Evolutionary conservation across 2,888 invertebrate genomes (phyloP), one percentile per base, ranked within the genome.

Genomic region (Melieria picta): DNA sequence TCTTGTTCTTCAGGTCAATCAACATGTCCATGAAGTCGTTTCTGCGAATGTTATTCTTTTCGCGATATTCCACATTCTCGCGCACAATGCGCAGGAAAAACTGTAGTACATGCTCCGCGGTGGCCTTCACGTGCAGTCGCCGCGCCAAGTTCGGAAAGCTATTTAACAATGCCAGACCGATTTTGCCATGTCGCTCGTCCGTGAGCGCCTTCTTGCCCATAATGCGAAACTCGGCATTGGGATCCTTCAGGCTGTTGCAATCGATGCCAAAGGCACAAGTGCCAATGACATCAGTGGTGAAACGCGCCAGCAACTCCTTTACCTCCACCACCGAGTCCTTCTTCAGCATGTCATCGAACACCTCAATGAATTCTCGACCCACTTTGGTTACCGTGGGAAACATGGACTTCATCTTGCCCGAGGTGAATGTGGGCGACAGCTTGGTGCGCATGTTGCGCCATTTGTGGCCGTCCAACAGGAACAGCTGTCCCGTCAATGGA

Each of bases 281-380:
- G 5, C 88, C 88, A 61, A 89, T 89, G 0, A 89, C 88, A 76
- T 90, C 89, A 2, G 88, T 87, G 0, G 89, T 88, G 70, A 86
- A 89, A 43, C 87, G 84, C 0, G 87, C 87, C 47, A 86, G 78
- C 4, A 87, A 68, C 11, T 88, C 88, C 1, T 79, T 81, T 0
- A 85, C 74, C 43, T 84, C 85, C 5, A 82, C 56, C 6, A 75
- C 75, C 4, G 75, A 65, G 2, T 75, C 57, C 4, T 75, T 55
- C 7, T 69, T 64, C 0, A 72, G 48, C 72, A 77, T 69, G 5
- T 79, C 77, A 4, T 62, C 75, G 5, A 78, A 61, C n/a, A 78
- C 74, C 30, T 77, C 60, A 5, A 76, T 30, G 46, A 79, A 74
- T 4, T 75, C 65, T 7, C 78, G 69, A 5, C 76, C 78, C 30